phyloP scores from a whole-genome alignment of 2,888 invertebrate species.

The Metalampra italica region DNA sequence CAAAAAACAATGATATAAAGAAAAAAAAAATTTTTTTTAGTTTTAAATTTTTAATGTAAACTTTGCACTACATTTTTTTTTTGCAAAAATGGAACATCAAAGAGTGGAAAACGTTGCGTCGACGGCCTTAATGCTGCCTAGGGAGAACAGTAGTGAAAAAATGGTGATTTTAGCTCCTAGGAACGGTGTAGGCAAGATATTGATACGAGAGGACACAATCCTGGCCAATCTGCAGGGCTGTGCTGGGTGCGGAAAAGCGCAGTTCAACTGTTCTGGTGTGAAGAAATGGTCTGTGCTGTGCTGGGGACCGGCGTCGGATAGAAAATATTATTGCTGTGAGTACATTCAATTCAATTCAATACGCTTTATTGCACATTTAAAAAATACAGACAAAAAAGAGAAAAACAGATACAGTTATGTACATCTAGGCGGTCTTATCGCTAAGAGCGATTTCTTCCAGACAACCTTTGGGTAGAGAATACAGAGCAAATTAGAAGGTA shows the following conservation, averaged over 20 bases:
- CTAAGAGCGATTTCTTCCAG: too few relatives aligned
- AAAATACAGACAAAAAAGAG: too few relatives aligned
- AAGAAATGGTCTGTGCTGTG: constrained; percentile 63
- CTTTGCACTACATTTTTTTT: too few relatives aligned
- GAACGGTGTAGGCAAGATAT: constrained; percentile 44
- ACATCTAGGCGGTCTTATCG: too few relatives aligned
- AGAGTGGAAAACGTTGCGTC: constrained; percentile 32
- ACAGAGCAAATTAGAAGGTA: too few relatives aligned
- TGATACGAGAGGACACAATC: constrained; percentile 65
- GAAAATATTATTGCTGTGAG: constrained; percentile 65
- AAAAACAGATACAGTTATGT: too few relatives aligned
- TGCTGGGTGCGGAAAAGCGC: constrained; percentile 53
- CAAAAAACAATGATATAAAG: too few relatives aligned
- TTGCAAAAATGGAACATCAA: constrained; percentile 34
- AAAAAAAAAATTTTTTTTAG: too few relatives aligned
- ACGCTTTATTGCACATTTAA: too few relatives aligned
- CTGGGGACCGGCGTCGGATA: constrained; percentile 61
- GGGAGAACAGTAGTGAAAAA: constrained; percentile 36
- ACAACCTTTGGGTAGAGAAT: too few relatives aligned
- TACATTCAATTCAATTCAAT: constrained; percentile 17
- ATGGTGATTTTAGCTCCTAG: constrained; percentile 38
- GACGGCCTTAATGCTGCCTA: constrained; percentile 35
- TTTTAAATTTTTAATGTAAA: too few relatives aligned
- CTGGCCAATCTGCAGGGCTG: constrained; percentile 54
- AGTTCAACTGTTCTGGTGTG: constrained; percentile 57